Percentiles rank a stretch among this genome's conserved stretches.
These are phyloP conservation scores for Psettodes erumei DNA, from an alignment of 2,113 vertebrate genomes.

Conservation along the genomic window DNA sequence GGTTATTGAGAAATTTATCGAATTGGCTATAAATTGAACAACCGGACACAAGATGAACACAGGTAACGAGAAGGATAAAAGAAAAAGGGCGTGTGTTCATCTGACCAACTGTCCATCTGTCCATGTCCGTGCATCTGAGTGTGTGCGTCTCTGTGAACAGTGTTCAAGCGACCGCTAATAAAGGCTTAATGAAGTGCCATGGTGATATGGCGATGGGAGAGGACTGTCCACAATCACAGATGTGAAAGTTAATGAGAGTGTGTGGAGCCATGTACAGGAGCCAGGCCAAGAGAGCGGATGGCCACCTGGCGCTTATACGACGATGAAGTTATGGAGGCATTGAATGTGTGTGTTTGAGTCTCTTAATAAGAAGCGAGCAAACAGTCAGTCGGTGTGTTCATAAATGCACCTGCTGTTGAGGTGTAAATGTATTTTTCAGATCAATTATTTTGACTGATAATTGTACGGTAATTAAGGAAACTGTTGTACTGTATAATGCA, in stretches of 20 bases:
- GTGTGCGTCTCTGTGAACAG: conserved; percentile 17
- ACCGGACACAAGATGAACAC: neutral
- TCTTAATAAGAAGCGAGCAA: neutral
- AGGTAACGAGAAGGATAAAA: conserved; percentile 13
- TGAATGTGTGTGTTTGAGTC: conserved; percentile 24
- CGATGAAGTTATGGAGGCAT: conserved; percentile 12
- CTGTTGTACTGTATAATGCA: neutral
- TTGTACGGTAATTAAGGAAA: conserved; percentile 21
- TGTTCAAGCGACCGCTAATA: conserved; percentile 66
- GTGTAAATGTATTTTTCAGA: neutral
- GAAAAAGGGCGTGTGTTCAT: conserved; percentile 14
- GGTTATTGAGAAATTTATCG: neutral
- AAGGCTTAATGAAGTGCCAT: conserved; percentile 69
- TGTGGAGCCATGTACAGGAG: conserved; percentile 41
- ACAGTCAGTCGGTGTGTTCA: conserved; percentile 5
- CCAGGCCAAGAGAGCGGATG: conserved; percentile 44
- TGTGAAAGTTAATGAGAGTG: conserved; percentile 76
- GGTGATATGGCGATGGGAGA: conserved; percentile 60
- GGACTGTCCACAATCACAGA: conserved; percentile 65
- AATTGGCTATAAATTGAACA: conserved; percentile 10
- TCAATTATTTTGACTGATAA: neutral
- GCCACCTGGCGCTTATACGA: conserved; percentile 47
- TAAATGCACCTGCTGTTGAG: neutral
- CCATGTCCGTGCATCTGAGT: neutral
- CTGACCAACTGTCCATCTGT: conserved; percentile 27